Base-by-base conservation (phyloP, 2,888 invertebrate species). In the Drosophila pegasa region DNA sequence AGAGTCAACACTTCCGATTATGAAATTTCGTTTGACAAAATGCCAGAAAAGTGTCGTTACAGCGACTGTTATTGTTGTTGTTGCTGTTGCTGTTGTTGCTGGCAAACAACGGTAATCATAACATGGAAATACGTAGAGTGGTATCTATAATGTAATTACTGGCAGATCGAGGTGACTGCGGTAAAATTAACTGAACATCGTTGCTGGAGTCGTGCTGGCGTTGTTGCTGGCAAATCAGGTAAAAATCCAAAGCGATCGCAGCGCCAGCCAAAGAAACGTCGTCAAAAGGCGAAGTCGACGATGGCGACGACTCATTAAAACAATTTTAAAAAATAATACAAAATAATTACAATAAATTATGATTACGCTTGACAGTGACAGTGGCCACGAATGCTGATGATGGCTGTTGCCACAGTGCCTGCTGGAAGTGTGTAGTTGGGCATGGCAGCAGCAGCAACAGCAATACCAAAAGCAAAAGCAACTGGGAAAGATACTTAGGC, bases 281-380 rank as follows among this genome's bases (percentile, higher is more conserved):
- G 48, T 38, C 48, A 43, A 55, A 63, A 45, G 60, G 45, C 55
- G 52, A 51, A 56, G 64, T 57, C 63, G 60, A 55, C 67, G 64
- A 64, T 66, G 68, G 68, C 78, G 63, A 64, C 75, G 87, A 83
- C 88, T 87, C 86, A 87, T 87, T 87, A 87, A 87, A 87, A 88
- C 86, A 87, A 87, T 87, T 87, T 88, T 85, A 78, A 87, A 86
- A 88, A 88, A 89, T 89, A 88, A 89, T 89, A 88, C 87, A 86
- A 86, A 88, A 88, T 88, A 88, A 88, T 88, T 89, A 87, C 88
- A 89, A 89, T 87, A 88, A 89, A 88, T 88, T 88, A 88, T 89
- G 88, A 88, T 88, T 88, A 89, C 88, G 89, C 84, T 80, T 87
- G 88, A 82, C 86, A 87, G 89, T 88, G 88, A 80, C 85, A 85